Percentiles rank a stretch among this genome's conserved stretches.
These are phyloP conservation scores for Physocephala rufipes DNA, from an alignment of 2,888 invertebrate species.

Conservation along the genomic window DNA sequence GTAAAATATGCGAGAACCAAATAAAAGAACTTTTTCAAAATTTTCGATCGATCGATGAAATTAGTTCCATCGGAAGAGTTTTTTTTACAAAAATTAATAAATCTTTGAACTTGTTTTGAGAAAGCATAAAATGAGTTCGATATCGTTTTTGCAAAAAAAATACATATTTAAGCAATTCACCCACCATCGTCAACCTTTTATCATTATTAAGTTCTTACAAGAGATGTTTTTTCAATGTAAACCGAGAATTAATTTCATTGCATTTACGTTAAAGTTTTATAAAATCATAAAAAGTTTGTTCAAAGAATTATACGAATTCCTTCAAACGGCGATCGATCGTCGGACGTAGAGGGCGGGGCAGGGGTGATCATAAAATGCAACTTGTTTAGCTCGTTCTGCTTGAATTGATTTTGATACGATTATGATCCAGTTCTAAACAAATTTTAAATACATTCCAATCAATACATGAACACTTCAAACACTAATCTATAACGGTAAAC, in stretches of 20 bases:
- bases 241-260: not conserved
- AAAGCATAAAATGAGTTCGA: too few relatives aligned
- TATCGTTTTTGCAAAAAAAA: too few relatives aligned
- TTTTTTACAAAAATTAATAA: too few relatives aligned
- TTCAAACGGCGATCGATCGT: too few relatives aligned
- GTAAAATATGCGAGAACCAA: not conserved
- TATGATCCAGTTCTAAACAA: slow-evolving; percentile 15
- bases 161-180: too few relatives aligned
- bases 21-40: not conserved
- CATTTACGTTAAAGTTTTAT: not conserved
- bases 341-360: too few relatives aligned
- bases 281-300: not conserved
- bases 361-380: not conserved
- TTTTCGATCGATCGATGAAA: not conserved
- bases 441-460: not conserved
- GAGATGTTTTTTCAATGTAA: too few relatives aligned
- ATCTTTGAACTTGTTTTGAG: too few relatives aligned
- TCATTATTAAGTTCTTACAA: too few relatives aligned
- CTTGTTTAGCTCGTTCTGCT: slow-evolving; percentile 31
- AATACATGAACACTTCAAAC: not conserved
- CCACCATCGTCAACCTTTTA: not conserved
- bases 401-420: slow-evolving; percentile 13
- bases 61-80: too few relatives aligned
- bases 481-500: not conserved
- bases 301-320: too few relatives aligned